These are phyloP conservation scores for Tortricodes alternella DNA, from an alignment of 2,888 invertebrate genomes.

Conservation along the genomic window DNA sequence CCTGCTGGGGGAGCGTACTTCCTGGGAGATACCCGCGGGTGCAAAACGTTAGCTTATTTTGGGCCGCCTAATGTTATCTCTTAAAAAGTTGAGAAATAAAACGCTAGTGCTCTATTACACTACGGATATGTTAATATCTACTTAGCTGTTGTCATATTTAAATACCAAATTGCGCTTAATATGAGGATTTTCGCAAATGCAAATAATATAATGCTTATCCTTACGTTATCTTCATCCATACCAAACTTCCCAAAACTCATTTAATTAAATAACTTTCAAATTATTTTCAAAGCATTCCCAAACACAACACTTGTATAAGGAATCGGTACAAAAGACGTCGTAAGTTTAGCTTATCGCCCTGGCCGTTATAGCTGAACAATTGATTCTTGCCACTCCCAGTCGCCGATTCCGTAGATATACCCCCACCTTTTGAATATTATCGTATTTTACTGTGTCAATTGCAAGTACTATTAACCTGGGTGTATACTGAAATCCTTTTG, in stretches of 20 bases:
- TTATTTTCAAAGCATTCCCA: slow-evolving; percentile 12
- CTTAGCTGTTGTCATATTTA: too few relatives aligned
- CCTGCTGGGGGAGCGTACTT: slow-evolving; percentile 44
- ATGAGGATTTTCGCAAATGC: too few relatives aligned
- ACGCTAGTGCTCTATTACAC: slow-evolving; percentile 39
- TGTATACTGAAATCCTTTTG: slow-evolving; percentile 10
- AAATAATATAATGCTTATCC: too few relatives aligned
- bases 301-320: slow-evolving; percentile 59
- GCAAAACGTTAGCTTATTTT: slow-evolving; percentile 57
- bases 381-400: slow-evolving; percentile 65
- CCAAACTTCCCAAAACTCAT: too few relatives aligned
- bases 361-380: slow-evolving; percentile 75
- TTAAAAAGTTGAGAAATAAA: slow-evolving; percentile 51
- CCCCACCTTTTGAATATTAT: slow-evolving; percentile 62
- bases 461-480: slow-evolving; percentile 39
- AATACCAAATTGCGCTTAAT: too few relatives aligned
- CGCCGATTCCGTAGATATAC: slow-evolving; percentile 58
- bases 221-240: too few relatives aligned
- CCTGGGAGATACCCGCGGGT: slow-evolving; percentile 57
- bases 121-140: too few relatives aligned
- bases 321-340: slow-evolving; percentile 71
- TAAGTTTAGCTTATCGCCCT: slow-evolving; percentile 74
- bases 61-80: slow-evolving; percentile 53
- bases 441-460: slow-evolving; percentile 69
- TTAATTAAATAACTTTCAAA: slow-evolving; percentile 18